Evolutionary conservation across 1,140 invertebrate genomes (phyloP).

Genomic region (Camponotus pennsylvanicus): DNA sequence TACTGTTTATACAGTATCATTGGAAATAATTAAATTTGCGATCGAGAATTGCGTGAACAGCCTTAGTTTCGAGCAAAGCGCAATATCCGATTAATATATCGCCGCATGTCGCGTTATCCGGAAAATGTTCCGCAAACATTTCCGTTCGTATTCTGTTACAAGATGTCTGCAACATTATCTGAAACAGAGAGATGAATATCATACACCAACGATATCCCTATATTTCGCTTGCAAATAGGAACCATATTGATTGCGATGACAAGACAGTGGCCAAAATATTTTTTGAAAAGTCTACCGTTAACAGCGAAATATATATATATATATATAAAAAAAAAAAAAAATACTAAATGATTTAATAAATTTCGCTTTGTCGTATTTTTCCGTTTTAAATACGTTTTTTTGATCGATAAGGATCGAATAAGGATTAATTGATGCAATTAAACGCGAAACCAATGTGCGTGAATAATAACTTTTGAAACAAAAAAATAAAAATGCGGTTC

Average conservation of each 20-base stretch:
- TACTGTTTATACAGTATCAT: too few relatives aligned
- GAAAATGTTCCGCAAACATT: slow-evolving; percentile 53
- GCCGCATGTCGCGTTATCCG: slow-evolving; percentile 36
- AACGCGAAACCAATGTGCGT: neutral
- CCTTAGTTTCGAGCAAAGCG: slow-evolving; percentile 29
- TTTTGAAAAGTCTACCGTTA: neutral
- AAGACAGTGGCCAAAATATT: neutral
- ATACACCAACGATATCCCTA: slow-evolving; percentile 53
- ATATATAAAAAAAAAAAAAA: too few relatives aligned
- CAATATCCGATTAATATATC: slow-evolving; percentile 52
- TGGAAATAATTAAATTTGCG: slow-evolving; percentile 5
- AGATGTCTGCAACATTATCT: slow-evolving; percentile 54
- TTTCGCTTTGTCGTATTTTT: neutral
- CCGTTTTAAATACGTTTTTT: neutral
- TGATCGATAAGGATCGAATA: neutral
- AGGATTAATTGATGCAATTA: slow-evolving; percentile 30
- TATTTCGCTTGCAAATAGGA: slow-evolving; percentile 48
- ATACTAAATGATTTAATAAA: neutral
- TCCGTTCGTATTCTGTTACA: slow-evolving; percentile 46
- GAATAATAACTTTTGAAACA: neutral
- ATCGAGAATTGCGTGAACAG: neutral
- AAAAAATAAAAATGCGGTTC: neutral
- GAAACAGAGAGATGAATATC: slow-evolving; percentile 48
- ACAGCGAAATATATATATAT: neutral
- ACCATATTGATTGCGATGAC: slow-evolving; percentile 13